Evolutionary conservation across 2,888 invertebrate species (phyloP), one percentile per base, ranked within the genome.

Genomic region (Dasysyrphus tricinctus): DNA sequence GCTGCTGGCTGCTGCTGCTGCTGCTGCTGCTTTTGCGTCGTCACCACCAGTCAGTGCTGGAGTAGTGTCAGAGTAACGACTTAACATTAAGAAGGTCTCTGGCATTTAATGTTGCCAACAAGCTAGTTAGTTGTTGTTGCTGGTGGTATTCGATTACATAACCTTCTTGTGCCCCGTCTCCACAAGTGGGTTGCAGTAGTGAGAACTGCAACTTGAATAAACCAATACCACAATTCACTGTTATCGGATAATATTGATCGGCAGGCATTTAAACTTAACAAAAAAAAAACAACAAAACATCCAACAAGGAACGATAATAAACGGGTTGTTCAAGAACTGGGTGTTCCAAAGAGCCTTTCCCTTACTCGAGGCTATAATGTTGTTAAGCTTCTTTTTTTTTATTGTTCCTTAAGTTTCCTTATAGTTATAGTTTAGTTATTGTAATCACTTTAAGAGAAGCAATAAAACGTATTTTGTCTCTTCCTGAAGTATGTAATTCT

Each of bases 201-300:
- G 12, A 67, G 77, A 81, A 75, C 73, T 49, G 51, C 69, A 67
- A 49, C 49, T 34, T 42, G n/a, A 29, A 78, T 57, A 56, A 73
- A 73, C 69, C 77, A 73, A 74, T 86, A 75, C 86, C 51, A 86
- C 86, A 86, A 86, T 86, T 86, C 82, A 86, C 86, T 86, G 78
- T 82, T 86, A 86, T 86, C 86, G 86, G 70, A 11, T 81, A 74
- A 74, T 56, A 77, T 65, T 70, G 81, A 86, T 86, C 81, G 67
- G 80, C 72, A 85, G 69, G 80, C 77, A 80, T 81, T 80, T 76
- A 67, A 24, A 67, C n/a, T 8, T n/a, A n/a, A n/a, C n/a, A 42
- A 70, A n/a, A 74, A 39, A 24, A 14, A 56, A 69, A 76, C 72
- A 65, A 49, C n/a, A 67, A 51, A 54, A 11, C 34, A 34, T 67